A percentile compares a stretch with the other conserved stretches of the same genome.
These are phyloP conservation scores for Tonatia bakeri DNA, from an alignment of 2,113 vertebrate genomes.

Conservation along the genomic window DNA sequence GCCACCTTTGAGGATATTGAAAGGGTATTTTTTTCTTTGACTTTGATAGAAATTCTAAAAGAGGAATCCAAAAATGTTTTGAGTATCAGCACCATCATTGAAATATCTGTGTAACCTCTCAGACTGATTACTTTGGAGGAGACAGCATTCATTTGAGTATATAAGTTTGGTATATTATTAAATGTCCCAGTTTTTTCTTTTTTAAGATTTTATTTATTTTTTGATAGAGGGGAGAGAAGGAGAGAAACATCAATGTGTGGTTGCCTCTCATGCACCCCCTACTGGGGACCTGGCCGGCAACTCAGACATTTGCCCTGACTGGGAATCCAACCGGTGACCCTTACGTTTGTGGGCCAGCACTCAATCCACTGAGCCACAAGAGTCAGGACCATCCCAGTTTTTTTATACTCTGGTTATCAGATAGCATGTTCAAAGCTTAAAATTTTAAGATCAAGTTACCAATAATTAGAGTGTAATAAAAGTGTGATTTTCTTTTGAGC, in stretches of 20 bases:
- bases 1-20: neutral
- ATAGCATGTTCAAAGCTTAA: neutral
- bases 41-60: constrained; percentile 14
- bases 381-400: neutral
- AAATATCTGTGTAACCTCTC: constrained; percentile 21
- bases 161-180: neutral
- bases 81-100: neutral
- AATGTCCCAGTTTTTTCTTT: neutral
- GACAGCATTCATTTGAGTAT: neutral
- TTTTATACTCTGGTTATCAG: constrained; percentile 3
- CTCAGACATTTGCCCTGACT: too few species aligned
- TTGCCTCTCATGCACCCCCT: too few species aligned
- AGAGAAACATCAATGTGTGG: too few species aligned
- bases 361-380: too few species aligned
- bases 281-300: too few species aligned
- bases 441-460: constrained; percentile 32
- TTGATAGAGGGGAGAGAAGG: too few species aligned
- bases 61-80: neutral
- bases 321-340: too few species aligned
- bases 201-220: neutral
- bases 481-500: constrained; percentile 14
- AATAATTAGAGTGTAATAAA: neutral
- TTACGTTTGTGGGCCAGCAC: too few species aligned
- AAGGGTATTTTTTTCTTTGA: neutral
- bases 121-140: neutral